Evolutionary conservation across 2,888 invertebrate genomes (phyloP).

Genomic region (Nemotelus nigrinus): DNA sequence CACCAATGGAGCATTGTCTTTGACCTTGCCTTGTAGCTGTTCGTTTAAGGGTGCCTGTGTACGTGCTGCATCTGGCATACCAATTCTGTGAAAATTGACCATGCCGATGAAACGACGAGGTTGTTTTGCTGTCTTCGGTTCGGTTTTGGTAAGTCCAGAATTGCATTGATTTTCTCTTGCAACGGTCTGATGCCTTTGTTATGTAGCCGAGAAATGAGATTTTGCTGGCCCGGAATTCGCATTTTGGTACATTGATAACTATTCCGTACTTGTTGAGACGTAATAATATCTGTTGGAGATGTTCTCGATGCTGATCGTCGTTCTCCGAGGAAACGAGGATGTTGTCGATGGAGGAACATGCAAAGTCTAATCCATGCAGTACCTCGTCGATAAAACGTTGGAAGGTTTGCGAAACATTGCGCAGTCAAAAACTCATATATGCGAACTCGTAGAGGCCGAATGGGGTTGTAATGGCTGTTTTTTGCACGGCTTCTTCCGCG

Average conservation of each 20-base stretch:
- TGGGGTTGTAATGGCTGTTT: slow-evolving; percentile 54
- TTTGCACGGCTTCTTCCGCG: slow-evolving; percentile 52
- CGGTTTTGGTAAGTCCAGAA: slow-evolving; percentile 11
- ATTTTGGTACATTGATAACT: slow-evolving; percentile 51
- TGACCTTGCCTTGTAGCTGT: too few relatives aligned
- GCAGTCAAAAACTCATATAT: slow-evolving; percentile 58
- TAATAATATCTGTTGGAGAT: slow-evolving; percentile 52
- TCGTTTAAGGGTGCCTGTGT: neutral
- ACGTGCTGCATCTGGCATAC: slow-evolving; percentile 12
- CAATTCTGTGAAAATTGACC: slow-evolving; percentile 50
- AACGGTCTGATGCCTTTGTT: slow-evolving; percentile 48
- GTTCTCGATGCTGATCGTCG: slow-evolving; percentile 51
- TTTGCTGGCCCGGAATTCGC: slow-evolving; percentile 33
- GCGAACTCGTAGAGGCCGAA: slow-evolving; percentile 59
- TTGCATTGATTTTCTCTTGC: slow-evolving; percentile 31
- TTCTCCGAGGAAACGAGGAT: slow-evolving; percentile 53
- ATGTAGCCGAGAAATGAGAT: slow-evolving; percentile 29
- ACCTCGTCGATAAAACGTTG: slow-evolving; percentile 58
- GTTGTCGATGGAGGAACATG: slow-evolving; percentile 55
- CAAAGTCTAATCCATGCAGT: slow-evolving; percentile 52
- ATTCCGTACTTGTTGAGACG: slow-evolving; percentile 51
- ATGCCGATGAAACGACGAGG: slow-evolving; percentile 35
- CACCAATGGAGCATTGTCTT: too few relatives aligned
- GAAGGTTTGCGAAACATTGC: slow-evolving; percentile 59
- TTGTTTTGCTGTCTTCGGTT: slow-evolving; percentile 24